A percentile compares a stretch with the other conserved stretches of the same genome.
phyloP scores from a whole-genome alignment of 2,113 vertebrate genomes.

The Toxotes jaculatrix region DNA sequence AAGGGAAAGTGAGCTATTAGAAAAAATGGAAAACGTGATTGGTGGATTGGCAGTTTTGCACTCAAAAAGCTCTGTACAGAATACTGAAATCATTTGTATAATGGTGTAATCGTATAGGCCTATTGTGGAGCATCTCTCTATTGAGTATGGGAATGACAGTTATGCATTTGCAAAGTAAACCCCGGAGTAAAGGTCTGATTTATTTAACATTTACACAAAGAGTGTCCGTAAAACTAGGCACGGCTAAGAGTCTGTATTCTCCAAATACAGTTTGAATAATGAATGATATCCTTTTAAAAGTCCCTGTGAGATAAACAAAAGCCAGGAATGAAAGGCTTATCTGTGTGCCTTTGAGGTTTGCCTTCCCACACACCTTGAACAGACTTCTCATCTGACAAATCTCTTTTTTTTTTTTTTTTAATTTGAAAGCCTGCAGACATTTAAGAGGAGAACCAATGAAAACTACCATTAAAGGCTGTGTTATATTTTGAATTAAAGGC shows the following conservation, averaged over 20 bases:
- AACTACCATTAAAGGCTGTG: slow-evolving; percentile 66
- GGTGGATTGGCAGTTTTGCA: slow-evolving; percentile 21
- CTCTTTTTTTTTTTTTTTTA: neutral
- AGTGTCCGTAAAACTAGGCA: slow-evolving; percentile 46
- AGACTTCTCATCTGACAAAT: slow-evolving; percentile 52
- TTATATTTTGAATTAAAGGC: slow-evolving; percentile 72
- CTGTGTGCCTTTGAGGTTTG: slow-evolving; percentile 53
- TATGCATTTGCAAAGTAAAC: slow-evolving; percentile 52
- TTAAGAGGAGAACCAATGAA: slow-evolving; percentile 32
- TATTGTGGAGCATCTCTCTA: slow-evolving; percentile 26
- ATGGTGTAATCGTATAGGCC: neutral
- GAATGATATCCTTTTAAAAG: slow-evolving; percentile 60
- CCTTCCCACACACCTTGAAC: slow-evolving; percentile 69
- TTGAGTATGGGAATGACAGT: slow-evolving; percentile 26
- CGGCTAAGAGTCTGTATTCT: slow-evolving; percentile 42
- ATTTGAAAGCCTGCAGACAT: slow-evolving; percentile 42
- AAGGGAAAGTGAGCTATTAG: neutral
- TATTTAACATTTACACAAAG: slow-evolving; percentile 66
- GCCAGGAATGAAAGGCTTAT: slow-evolving; percentile 64
- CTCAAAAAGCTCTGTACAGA: neutral
- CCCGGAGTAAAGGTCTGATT: slow-evolving; percentile 61
- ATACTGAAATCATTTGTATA: slow-evolving; percentile 15
- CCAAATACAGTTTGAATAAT: slow-evolving; percentile 66
- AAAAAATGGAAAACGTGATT: neutral
- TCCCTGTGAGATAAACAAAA: slow-evolving; percentile 64